Evolutionary conservation across 2,113 vertebrate genomes (phyloP).

Genomic region (Pterocles gutturalis): DNA sequence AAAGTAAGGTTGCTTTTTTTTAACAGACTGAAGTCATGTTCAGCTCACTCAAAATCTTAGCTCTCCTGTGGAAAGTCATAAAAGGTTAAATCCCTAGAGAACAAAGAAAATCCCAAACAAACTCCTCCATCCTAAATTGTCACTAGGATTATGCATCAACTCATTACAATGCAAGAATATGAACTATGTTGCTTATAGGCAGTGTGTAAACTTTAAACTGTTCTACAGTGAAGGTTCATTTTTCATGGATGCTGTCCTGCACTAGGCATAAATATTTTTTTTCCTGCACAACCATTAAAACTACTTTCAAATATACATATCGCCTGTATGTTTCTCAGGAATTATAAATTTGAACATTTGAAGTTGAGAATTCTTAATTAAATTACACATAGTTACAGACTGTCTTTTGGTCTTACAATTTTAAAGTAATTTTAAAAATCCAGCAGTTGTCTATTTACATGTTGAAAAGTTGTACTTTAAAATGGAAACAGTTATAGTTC

Average conservation of each 20-base stretch:
- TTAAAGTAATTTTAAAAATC: not conserved
- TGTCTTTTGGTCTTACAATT: not conserved
- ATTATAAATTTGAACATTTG: not conserved
- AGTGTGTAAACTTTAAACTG: not conserved
- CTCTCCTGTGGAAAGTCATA: not conserved
- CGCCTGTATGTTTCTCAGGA: not conserved
- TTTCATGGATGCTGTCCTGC: not conserved
- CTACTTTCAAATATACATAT: not conserved
- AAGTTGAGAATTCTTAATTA: not conserved
- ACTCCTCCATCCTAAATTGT: not conserved
- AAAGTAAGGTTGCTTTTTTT: not conserved
- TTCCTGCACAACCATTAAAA: not conserved
- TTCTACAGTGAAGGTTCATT: not conserved
- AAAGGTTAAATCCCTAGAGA: not conserved
- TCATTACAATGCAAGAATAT: not conserved
- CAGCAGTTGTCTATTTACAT: not conserved
- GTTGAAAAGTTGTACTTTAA: not conserved
- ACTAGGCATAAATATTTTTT: not conserved
- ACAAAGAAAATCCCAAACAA: not conserved
- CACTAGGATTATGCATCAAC: not conserved
- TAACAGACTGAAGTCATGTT: not conserved
- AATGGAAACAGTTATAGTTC: not conserved
- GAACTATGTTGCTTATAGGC: not conserved
- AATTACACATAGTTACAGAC: not conserved
- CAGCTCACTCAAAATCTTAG: not conserved